phyloP scores from a whole-genome alignment of 2,888 invertebrate genomes.

The Axea sp. region DNA sequence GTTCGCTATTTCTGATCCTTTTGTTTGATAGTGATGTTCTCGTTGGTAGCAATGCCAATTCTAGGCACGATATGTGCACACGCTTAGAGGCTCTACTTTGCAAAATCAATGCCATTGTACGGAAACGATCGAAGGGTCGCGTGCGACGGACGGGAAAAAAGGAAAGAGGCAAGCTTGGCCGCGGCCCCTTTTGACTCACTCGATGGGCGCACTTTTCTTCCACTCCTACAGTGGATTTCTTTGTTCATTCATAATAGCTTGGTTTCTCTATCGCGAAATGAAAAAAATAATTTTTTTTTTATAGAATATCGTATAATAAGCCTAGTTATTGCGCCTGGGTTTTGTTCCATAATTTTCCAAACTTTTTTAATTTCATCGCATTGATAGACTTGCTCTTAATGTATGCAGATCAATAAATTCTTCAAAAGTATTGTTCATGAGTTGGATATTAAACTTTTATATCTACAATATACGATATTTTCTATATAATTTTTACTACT shows the following conservation, averaged over 20 bases:
- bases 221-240: conserved; percentile 50
- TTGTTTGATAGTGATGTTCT: conserved; percentile 39
- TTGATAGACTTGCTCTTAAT: too few relatives aligned
- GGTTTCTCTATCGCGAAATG: too few relatives aligned
- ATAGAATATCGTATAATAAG: too few relatives aligned
- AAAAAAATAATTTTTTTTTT: too few relatives aligned
- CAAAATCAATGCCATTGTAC: conserved; percentile 57
- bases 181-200: conserved; percentile 36
- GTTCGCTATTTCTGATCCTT: conserved; percentile 45
- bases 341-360: too few relatives aligned
- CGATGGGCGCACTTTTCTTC: conserved; percentile 37
- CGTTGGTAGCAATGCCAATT: conserved; percentile 34
- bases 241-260: conserved; percentile 62
- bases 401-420: too few relatives aligned
- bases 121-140: conserved; percentile 61
- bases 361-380: too few relatives aligned
- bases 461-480: too few relatives aligned
- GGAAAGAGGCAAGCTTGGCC: conserved; percentile 26
- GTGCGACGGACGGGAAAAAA: conserved; percentile 46
- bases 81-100: conserved; percentile 46
- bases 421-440: too few relatives aligned
- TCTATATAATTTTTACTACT: too few relatives aligned
- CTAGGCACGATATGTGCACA: conserved; percentile 45
- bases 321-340: too few relatives aligned
- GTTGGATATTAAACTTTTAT: too few relatives aligned